Evolutionary conservation across 2,797 vertebrate species (phyloP).

Genomic region (Octomys mimax): DNA sequence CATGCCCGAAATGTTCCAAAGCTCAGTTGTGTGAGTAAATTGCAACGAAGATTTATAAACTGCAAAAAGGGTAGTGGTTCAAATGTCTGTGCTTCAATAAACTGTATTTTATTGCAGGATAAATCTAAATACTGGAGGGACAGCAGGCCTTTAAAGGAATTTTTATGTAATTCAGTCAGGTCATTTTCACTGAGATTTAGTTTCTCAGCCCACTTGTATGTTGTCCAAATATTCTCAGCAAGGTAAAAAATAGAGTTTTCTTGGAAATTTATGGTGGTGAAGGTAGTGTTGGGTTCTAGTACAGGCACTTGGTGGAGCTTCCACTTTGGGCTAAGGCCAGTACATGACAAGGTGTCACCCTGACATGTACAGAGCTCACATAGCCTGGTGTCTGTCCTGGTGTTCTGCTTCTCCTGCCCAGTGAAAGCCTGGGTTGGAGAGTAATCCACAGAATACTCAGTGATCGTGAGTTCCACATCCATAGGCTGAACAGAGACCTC

Average conservation of each 20-base stretch:
- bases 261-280: neutral
- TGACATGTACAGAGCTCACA: neutral
- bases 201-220: neutral
- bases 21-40: conserved; percentile 67
- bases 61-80: conserved; percentile 84
- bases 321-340: neutral
- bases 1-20: conserved; percentile 82
- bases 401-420: neutral
- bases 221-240: neutral
- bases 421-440: neutral
- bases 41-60: conserved; percentile 81
- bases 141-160: conserved; percentile 84
- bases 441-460: neutral
- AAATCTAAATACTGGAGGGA: conserved; percentile 85
- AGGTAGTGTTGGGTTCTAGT: neutral
- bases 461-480: neutral
- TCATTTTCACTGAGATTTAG: conserved; percentile 77
- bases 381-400: neutral
- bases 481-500: neutral
- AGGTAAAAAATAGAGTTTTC: neutral
- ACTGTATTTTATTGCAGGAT: conserved; percentile 83
- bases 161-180: conserved; percentile 74
- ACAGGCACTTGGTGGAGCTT: neutral
- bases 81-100: conserved; percentile 82
- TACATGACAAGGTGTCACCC: neutral